Base-by-base conservation (phyloP, 2,888 invertebrate species). In the Neoaliturus tenellus region DNA sequence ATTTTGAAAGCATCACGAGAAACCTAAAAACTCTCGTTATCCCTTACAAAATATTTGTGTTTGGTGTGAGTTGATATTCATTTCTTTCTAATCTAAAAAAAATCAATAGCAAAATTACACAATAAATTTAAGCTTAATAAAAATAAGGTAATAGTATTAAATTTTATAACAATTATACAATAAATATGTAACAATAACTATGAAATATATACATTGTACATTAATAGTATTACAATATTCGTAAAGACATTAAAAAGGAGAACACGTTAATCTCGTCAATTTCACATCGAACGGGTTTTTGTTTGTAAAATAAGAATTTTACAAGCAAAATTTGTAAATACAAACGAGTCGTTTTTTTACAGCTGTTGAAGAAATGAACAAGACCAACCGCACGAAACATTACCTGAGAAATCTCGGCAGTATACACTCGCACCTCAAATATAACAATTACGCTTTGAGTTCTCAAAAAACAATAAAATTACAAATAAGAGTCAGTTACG, bases 81-180 rank as follows among this genome's bases (percentile, higher is more conserved):
- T 84, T 84, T 81, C 55, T 75, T 78, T 67, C 82, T 62, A 82
- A 81, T 82, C 62, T 80, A 55, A 39, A 25, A 80, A 80, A 80
- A 81, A 62, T 71, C 69, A 69, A 81, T 67, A 62, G 62, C 69
- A 67, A 62, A 81, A 81, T 41, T 83, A 78, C 31, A 48, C 58
- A 73, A 75, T 62, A 62, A 85, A 80, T 62, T 39, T 51, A 84
- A 55, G 58, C 67, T 28, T 75, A 75, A 33, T 69, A 84, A 81
- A 62, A 51, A 69, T 80, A 83, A 82, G 48, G 75, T 75, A 75
- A 44, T 75, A 75, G 23, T 41, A 75, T 44, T 75, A 48, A 41
- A 75, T 39, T 75, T 75, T 75, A 71, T 71, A 75, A 44, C 75
- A 75, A 75, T 44, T 75, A 44, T 75, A 75, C 48, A 75, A 75